Evolutionary conservation across 2,797 vertebrate genomes (phyloP), one percentile per base, ranked within the genome.

Genomic region (Lemur catta): DNA sequence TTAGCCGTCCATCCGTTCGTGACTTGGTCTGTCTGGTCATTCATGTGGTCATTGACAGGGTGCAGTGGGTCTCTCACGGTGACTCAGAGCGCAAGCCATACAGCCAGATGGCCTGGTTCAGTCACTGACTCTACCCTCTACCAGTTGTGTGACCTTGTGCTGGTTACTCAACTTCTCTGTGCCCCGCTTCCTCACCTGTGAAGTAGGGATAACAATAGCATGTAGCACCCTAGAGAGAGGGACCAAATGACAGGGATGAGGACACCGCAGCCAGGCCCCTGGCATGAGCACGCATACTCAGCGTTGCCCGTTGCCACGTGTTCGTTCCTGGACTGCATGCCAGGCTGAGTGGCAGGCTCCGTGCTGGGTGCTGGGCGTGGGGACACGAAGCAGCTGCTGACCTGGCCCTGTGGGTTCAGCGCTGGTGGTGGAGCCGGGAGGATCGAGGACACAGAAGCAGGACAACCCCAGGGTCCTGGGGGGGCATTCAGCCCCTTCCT

Each of bases 81-180:
- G 24, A 82, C 75, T 20, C 55, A 30, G 43, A 46, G 24, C 43
- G 67, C 38, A 15, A 67, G 63, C 81, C 43, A 3, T 6, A 30
- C 28, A 88, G 67, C 72, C 57, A 35, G 33, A 10, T 46, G 71
- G 33, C 38, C 55, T 52, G 20, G 24, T 65, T 63, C 67, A 41
- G 18, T 75, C 20, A 2, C 20, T 0, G 12, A 3, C 2, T 33
- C 43, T 7, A 7, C 63, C 35, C 1, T 26, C 11, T 38, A 18
- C 46, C 2, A 15, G 78, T 78, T 41, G 11, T 79, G 55, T 85
- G 84, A 28, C 50, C 59, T 76, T 59, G 24, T 2, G 0, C 6
- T 11, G 78, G 26, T 41, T 3, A 12, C 72, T n/a, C 59, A 9
- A 17, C 35, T 13, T 63, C 38, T 89, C 69, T 84, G 63, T 50